Percentiles rank a stretch among this genome's conserved stretches.
Evolutionary conservation across 2,113 vertebrate genomes (phyloP).

Genomic region (Talpa occidentalis): DNA sequence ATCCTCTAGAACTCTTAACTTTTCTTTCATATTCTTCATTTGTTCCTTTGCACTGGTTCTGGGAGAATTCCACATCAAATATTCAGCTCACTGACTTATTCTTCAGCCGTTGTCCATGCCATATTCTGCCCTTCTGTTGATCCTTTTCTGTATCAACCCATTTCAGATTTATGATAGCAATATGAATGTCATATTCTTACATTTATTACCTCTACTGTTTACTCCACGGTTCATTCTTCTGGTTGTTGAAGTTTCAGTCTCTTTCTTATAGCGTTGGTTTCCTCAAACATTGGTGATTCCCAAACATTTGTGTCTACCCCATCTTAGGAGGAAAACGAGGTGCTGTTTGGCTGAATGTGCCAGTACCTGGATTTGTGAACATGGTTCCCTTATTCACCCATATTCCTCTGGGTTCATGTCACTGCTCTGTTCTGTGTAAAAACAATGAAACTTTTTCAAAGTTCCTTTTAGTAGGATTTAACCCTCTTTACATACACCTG

Average conservation of each 20-base stretch:
- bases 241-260: neutral
- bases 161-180: neutral
- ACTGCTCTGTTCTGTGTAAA: neutral
- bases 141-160: neutral
- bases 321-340: neutral
- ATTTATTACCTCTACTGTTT: neutral
- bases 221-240: neutral
- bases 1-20: neutral
- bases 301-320: neutral
- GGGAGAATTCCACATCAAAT: neutral
- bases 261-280: neutral
- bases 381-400: neutral
- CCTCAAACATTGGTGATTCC: neutral
- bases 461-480: neutral
- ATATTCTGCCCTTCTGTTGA: neutral
- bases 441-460: neutral
- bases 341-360: neutral
- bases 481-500: neutral
- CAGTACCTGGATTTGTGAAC: neutral
- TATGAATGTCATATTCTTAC: neutral
- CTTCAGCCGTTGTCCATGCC: neutral
- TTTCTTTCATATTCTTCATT: neutral
- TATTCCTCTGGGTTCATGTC: neutral
- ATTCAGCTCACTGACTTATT: neutral
- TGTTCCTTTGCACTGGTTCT: neutral